These are phyloP conservation scores for Rana temporaria DNA, from an alignment of 2,113 vertebrate genomes.

Conservation along the genomic window DNA sequence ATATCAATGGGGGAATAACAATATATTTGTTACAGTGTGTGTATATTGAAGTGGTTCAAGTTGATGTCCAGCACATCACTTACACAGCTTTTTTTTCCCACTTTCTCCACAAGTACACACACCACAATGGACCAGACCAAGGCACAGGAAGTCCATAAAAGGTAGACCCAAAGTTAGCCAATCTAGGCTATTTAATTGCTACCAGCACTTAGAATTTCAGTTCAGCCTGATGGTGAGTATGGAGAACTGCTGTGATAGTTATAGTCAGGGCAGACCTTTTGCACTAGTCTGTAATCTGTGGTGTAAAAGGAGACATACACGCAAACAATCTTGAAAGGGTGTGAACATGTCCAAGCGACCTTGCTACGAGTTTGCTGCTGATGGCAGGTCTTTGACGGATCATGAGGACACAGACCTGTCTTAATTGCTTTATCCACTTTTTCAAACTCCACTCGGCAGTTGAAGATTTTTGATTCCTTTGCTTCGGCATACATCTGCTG, in stretches of 20 bases:
- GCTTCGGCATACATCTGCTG: slow-evolving; percentile 96
- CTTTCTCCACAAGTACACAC: slow-evolving; percentile 28
- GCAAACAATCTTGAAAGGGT: slow-evolving; percentile 95
- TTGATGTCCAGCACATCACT: slow-evolving; percentile 42
- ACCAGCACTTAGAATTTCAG: neutral
- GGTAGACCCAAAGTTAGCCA: slow-evolving; percentile 39
- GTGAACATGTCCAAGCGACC: slow-evolving; percentile 96
- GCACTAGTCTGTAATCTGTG: slow-evolving; percentile 94
- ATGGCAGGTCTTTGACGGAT: slow-evolving; percentile 94
- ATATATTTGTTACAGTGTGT: slow-evolving; percentile 14
- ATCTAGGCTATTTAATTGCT: slow-evolving; percentile 28
- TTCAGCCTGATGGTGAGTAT: slow-evolving; percentile 91
- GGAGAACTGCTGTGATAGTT: slow-evolving; percentile 91
- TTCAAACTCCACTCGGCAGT: slow-evolving; percentile 95
- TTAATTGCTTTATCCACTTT: slow-evolving; percentile 92
- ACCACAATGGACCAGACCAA: slow-evolving; percentile 57
- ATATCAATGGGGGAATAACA: neutral
- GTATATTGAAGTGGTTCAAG: slow-evolving; percentile 38
- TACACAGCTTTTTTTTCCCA: accelerated
- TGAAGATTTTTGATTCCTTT: slow-evolving; percentile 98
- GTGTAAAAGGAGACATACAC: slow-evolving; percentile 98
- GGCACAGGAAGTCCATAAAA: slow-evolving; percentile 54
- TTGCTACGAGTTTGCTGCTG: slow-evolving; percentile 94
- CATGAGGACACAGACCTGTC: slow-evolving; percentile 92
- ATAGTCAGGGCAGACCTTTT: slow-evolving; percentile 97